These are phyloP conservation scores for Achroia grisella DNA, from an alignment of 1,140 invertebrate genomes.

Conservation along the genomic window DNA sequence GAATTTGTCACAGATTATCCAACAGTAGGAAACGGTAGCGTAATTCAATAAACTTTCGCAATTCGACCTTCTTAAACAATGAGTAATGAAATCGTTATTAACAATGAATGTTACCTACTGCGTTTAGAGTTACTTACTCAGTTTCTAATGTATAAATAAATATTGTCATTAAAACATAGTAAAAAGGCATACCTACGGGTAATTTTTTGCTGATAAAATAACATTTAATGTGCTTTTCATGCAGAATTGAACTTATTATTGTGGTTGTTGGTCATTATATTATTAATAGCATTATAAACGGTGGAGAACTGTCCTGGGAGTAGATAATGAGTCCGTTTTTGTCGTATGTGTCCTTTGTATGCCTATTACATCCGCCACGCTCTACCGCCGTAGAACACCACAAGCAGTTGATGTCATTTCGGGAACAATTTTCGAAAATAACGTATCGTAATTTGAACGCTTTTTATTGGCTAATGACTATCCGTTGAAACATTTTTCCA, in stretches of 20 bases:
- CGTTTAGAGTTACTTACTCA: constrained; percentile 4
- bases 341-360: constrained; percentile 36
- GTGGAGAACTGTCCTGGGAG: constrained; percentile 43
- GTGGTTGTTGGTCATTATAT: constrained; percentile 41
- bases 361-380: constrained; percentile 1
- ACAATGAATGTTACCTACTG: constrained; percentile 4
- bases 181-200: constrained; percentile 14
- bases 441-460: constrained; percentile 9
- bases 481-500: neutral
- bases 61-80: neutral
- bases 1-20: neutral
- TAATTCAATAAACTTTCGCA: constrained; percentile 1
- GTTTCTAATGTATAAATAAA: constrained; percentile 54
- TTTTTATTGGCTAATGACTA: constrained; percentile 22
- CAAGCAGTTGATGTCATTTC: constrained; percentile 16
- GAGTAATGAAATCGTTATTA: neutral
- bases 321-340: constrained; percentile 49
- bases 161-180: constrained; percentile 42
- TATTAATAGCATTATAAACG: constrained; percentile 69
- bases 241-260: constrained; percentile 46
- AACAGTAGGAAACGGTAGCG: constrained; percentile 1
- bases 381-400: constrained; percentile 4
- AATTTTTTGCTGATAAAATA: constrained; percentile 44
- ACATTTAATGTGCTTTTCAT: constrained; percentile 56
- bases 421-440: constrained; percentile 20